These are phyloP conservation scores for Drosophila melanosoma DNA, from an alignment of 2,888 invertebrate genomes.

Conservation along the genomic window DNA sequence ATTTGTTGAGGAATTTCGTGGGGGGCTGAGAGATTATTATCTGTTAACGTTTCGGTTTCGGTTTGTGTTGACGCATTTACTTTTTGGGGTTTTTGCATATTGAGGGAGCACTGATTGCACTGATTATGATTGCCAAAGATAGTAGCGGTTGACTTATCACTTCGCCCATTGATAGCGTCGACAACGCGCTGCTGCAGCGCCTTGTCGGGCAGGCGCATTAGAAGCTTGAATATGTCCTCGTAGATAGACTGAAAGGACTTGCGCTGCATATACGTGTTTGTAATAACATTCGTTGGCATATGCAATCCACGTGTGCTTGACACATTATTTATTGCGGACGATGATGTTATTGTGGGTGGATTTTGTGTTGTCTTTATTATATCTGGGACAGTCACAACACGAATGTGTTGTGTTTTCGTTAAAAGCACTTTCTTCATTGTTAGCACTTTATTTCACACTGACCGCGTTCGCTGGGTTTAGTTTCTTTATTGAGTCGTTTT, in stretches of 20 bases:
- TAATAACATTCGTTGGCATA: conserved; percentile 36
- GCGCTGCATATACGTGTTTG: conserved; percentile 65
- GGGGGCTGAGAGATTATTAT: conserved; percentile 23
- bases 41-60: conserved; percentile 52
- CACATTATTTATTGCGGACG: conserved; percentile 17
- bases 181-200: conserved; percentile 79
- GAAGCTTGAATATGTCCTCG: conserved; percentile 78
- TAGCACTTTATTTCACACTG: not conserved
- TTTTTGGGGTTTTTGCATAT: conserved; percentile 32
- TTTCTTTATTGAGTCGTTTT: not conserved
- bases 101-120: conserved; percentile 53
- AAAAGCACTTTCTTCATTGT: conserved; percentile 72
- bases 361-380: conserved; percentile 31
- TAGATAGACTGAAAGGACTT: conserved; percentile 70
- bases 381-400: conserved; percentile 37
- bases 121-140: conserved; percentile 46
- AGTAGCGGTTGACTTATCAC: conserved; percentile 51
- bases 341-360: not conserved
- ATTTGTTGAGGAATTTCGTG: not conserved
- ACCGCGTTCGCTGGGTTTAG: not conserved
- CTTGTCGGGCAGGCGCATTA: conserved; percentile 80
- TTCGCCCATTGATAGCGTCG: conserved; percentile 79
- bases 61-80: conserved; percentile 64
- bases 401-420: conserved; percentile 56
- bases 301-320: conserved; percentile 30